phyloP scores from a whole-genome alignment of 1,140 invertebrate species.

The Listronotus oregonensis region DNA sequence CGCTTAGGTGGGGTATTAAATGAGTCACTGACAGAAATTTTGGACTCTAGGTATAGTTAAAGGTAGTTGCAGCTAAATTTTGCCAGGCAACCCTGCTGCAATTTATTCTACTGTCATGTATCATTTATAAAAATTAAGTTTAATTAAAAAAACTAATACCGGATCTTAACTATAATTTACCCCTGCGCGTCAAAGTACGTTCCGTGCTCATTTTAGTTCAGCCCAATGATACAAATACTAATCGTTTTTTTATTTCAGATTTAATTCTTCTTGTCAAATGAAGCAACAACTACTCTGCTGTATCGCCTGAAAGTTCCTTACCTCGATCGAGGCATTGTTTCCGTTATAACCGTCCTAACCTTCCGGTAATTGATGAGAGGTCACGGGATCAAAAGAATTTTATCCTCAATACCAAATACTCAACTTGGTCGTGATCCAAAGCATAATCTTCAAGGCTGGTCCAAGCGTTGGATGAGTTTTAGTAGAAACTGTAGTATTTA shows the following conservation, averaged over 20 bases:
- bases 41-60: no score
- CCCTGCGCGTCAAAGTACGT: no score
- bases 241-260: not conserved
- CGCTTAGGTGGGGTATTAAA: no score
- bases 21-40: no score
- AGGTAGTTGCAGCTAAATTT: no score
- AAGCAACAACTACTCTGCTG: not conserved
- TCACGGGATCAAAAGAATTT: slow-evolving; percentile 33
- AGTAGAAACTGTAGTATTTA: slow-evolving; percentile 10
- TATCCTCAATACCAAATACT: slow-evolving; percentile 35
- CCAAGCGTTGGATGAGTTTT: slow-evolving; percentile 47
- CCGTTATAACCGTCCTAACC: slow-evolving; percentile 10
- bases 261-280: not conserved
- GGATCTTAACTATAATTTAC: no score
- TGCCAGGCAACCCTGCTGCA: no score
- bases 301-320: not conserved
- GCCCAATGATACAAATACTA: no score
- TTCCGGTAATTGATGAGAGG: slow-evolving; percentile 46
- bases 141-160: no score
- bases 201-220: no score
- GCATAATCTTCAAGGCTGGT: slow-evolving; percentile 46
- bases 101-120: no score
- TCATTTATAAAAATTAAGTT: no score
- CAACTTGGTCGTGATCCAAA: slow-evolving; percentile 46
- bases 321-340: slow-evolving; percentile 7